A percentile compares a stretch with the other conserved stretches of the same genome.
phyloP scores from a whole-genome alignment of 2,113 vertebrate species.

The Elachura formosa region DNA sequence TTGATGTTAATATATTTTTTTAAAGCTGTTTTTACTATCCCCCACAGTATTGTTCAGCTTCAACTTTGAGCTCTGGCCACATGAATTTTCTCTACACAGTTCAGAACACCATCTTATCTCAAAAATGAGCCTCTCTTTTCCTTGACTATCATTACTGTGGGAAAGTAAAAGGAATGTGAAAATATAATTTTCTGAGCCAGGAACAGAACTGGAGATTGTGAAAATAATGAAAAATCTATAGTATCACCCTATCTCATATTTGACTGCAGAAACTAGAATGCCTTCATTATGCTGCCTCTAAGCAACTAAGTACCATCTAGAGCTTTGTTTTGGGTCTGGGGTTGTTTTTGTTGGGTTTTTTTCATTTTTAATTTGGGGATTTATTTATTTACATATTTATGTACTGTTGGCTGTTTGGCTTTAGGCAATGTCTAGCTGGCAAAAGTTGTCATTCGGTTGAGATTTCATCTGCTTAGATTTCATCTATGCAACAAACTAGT shows the following conservation, averaged over 20 bases:
- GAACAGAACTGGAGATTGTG: neutral
- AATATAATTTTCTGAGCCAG: neutral
- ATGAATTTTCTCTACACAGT: neutral
- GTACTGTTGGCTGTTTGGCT: neutral
- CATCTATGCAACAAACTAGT: neutral
- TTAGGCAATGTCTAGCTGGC: neutral
- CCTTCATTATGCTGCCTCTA: neutral
- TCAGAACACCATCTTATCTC: neutral
- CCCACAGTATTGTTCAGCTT: neutral
- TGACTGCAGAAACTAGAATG: neutral
- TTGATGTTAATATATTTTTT: neutral
- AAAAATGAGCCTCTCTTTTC: neutral
- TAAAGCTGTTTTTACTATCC: neutral
- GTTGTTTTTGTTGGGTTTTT: neutral
- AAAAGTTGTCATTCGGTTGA: neutral
- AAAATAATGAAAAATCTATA: neutral
- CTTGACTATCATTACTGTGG: neutral
- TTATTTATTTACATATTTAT: neutral
- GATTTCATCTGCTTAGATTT: neutral
- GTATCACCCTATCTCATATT: neutral
- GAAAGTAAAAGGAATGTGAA: neutral
- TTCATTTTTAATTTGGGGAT: neutral
- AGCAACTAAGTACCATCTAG: neutral
- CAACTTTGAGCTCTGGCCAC: neutral
- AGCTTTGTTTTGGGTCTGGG: neutral